A percentile compares a stretch with the other conserved stretches of the same genome.
Conservation (phyloP, 2,113 vertebrate species). For the Sturnira hondurensis region DNA sequence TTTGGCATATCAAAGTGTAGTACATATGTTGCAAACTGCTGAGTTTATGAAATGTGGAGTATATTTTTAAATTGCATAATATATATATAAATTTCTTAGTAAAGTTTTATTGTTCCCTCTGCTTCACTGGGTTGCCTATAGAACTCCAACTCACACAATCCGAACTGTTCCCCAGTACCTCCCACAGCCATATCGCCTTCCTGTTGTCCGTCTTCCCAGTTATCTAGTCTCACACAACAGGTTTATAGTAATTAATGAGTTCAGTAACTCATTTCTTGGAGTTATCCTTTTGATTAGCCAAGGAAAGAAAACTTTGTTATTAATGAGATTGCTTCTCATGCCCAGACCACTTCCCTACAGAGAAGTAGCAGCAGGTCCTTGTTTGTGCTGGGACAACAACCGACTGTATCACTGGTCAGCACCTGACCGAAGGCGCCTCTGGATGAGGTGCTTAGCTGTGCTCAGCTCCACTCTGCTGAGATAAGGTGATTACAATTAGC, state of each 20-base stretch:
- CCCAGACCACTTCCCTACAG: background rate
- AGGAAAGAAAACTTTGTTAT: background rate
- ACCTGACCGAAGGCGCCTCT: background rate
- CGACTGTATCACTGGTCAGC: background rate
- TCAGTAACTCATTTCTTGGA: background rate
- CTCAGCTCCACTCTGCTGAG: background rate
- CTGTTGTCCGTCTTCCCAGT: background rate
- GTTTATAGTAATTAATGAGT: background rate
- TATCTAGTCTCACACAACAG: background rate
- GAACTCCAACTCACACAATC: background rate
- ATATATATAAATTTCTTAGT: constrained; percentile 51
- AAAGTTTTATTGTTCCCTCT: constrained; percentile 43
- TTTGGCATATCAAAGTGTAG: constrained; percentile 60
- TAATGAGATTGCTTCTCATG: background rate
- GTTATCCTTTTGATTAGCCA: background rate
- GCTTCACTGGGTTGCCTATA: background rate
- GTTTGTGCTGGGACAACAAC: background rate
- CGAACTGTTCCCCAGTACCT: background rate
- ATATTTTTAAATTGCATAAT: constrained; percentile 64
- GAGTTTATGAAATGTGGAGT: constrained; percentile 58
- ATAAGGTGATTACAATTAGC: background rate
- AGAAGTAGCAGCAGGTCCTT: background rate
- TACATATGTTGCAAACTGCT: constrained; percentile 60
- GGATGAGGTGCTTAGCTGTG: background rate
- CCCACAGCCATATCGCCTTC: background rate